A percentile compares a stretch with the other conserved stretches of the same genome.
Conservation (phyloP, 2,113 vertebrate species). For the Mionectes macconnelli region DNA sequence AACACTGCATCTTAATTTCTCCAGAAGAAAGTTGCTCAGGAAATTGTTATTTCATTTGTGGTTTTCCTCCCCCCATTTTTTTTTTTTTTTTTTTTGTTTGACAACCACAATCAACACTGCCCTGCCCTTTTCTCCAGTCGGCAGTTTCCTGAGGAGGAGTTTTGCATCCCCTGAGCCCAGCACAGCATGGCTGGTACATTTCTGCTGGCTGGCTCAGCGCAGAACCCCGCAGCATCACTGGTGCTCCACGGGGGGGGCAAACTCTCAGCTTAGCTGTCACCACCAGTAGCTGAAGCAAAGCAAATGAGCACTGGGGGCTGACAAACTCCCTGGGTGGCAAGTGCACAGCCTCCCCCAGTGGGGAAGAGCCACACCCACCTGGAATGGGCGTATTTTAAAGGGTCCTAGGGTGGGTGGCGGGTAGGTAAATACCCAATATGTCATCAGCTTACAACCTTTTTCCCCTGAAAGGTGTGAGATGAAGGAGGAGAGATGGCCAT, state of each 20-base stretch:
- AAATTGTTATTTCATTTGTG: background rate
- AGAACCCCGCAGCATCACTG: background rate
- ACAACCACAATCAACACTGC: background rate
- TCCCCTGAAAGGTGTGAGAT: background rate
- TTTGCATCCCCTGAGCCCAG: background rate
- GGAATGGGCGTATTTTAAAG: background rate
- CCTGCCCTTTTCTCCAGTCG: background rate
- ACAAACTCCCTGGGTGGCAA: background rate
- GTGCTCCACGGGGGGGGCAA: background rate
- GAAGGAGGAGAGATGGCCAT: background rate
- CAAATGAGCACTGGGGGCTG: background rate
- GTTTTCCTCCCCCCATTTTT: accelerated
- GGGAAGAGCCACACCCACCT: background rate
- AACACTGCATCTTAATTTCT: background rate
- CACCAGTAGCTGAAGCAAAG: background rate
- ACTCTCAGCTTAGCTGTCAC: background rate
- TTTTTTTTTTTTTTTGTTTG: background rate
- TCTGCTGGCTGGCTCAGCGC: background rate
- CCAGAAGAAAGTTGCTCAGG: background rate
- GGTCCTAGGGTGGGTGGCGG: accelerated
- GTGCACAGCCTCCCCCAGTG: accelerated
- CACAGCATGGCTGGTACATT: accelerated
- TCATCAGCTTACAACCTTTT: background rate
- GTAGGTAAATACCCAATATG: background rate
- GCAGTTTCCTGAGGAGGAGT: background rate